Evolutionary conservation across 2,888 invertebrate species (phyloP).

Genomic region (Apotomis turbidana): DNA sequence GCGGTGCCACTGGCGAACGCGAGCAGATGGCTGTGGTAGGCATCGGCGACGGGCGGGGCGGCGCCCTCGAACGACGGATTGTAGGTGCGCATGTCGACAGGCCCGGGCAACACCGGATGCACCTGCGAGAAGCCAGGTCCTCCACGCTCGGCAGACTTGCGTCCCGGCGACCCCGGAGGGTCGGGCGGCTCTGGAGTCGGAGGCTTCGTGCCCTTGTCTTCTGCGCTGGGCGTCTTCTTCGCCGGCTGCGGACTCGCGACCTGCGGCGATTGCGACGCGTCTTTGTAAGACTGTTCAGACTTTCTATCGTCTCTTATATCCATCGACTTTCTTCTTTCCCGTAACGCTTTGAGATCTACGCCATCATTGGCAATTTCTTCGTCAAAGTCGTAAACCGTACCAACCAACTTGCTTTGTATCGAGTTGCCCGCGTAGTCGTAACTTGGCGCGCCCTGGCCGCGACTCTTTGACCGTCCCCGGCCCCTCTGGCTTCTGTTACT

Average conservation of each 20-base stretch:
- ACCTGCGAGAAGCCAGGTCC: conserved; percentile 80
- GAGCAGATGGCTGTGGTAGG: conserved; percentile 85
- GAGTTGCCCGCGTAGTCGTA: conserved; percentile 85
- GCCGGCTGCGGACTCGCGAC: conserved; percentile 78
- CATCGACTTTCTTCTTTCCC: conserved; percentile 90
- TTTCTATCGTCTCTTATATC: conserved; percentile 86
- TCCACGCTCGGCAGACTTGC: conserved; percentile 51
- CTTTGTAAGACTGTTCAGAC: conserved; percentile 81
- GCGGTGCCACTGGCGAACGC: conserved; percentile 88
- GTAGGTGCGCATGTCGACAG: conserved; percentile 95
- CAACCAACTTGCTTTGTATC: conserved; percentile 91
- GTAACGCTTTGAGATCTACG: conserved; percentile 90
- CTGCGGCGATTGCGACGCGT: conserved; percentile 84
- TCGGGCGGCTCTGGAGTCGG: conserved; percentile 72
- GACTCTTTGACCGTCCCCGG: conserved; percentile 79
- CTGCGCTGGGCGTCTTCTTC: conserved; percentile 66
- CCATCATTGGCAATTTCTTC: conserved; percentile 91
- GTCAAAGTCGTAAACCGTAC: conserved; percentile 95
- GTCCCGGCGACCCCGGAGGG: conserved; percentile 55
- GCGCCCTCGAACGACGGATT: conserved; percentile 85
- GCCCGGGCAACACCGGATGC: conserved; percentile 91
- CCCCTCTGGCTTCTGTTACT: conserved; percentile 77
- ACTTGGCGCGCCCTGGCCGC: conserved; percentile 61
- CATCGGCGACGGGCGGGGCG: conserved; percentile 82
- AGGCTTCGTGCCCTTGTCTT: conserved; percentile 76